Base-by-base conservation (phyloP, 2,113 vertebrate genomes). In the Platysternon megacephalum region DNA sequence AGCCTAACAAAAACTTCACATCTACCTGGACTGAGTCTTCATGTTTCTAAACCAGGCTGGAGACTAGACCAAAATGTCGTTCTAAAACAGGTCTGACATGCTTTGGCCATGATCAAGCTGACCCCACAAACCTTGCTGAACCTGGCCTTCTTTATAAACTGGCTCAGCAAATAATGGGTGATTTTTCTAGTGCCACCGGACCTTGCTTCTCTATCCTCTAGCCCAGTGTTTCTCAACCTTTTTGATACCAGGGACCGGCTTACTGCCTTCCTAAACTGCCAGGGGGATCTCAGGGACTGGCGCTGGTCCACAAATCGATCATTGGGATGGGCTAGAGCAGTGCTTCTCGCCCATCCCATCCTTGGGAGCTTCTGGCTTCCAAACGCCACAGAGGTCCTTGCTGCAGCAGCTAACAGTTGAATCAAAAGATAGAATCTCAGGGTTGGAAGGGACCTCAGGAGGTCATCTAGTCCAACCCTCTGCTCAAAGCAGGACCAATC, bases 11-110 rank as follows among this genome's bases (percentile, higher is more conserved):
- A 26, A 51, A 49, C 7, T 7, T 8, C 53, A 3, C 1, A 1
- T 26, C 4, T 28, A 16, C 53, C 39, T 78, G 56, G 58, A 53
- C 6, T 11, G 76, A 1, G 2, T 0, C 5, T 0, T 51, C 0
- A 0, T 29, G 46, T 13, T 53, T 16, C 6, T 53, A 4, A 56
- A 26, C 5, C 1, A 0, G 24, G 19, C 78, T 79, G 49, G 12
- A 6, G 4, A 61, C 52, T 53, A 53, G 52, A 53, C 52, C 52
- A 53, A 6, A 2, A 52, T 51, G 29, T 10, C 19, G 6, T 1
- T 2, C 35, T 46, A 1, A 0, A 8, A 42, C 72, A 12, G 86
- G 89, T 78, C 68, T 2, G 65, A 72, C 28, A 1, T 55, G 89
- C 84, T 93, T 55, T 61, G 42, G 11, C 12, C 29, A 72, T 19